Evolutionary conservation across 2,113 vertebrate genomes (phyloP), one percentile per base, ranked within the genome.

Genomic region (Myotis brandtii): DNA sequence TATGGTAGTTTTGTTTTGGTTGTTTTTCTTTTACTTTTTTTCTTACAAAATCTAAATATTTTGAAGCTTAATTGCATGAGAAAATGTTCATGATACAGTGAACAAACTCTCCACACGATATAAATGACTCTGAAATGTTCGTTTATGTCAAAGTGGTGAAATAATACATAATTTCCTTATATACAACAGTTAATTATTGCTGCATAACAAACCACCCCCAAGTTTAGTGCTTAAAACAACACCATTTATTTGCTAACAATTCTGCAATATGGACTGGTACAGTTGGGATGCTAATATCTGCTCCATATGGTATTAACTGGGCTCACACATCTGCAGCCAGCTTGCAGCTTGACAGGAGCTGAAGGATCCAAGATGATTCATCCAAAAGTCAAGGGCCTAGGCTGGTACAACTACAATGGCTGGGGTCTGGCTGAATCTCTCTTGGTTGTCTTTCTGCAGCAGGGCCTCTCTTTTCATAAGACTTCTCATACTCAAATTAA

Each of bases 31-130:
- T 64, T 59, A 3, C 56, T 25, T 59, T 81, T 77, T 59, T 64
- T 70, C 82, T 67, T 90, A 69, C 32, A 79, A 54, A 80, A 89
- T 96, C 40, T 95, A 96, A 79, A 91, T 59, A 82, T 77, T 95
- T 90, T 82, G 2, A 92, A 86, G 20, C 73, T 73, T 46, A 85
- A 91, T 85, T 85, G 20, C 40, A 37, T 66, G 14, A 87, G 30
- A 82, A 89, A 95, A 82, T 69, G 32, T 89, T 79, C 52, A 59
- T 32, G 21, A 67, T 50, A 20, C 9, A 90, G 37, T 52, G 12
- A 69, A 70, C 52, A 94, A 95, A 91, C 20, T 92, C 37, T 83
- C 59, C 79, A 69, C 4, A 67, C 25, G 93, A 50, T 79, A 89
- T 54, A 6, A 93, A 86, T 86, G 83, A 81, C 3, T 89, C 30